Evolutionary conservation across 2,888 invertebrate genomes (phyloP), one percentile per base, ranked within the genome.

Genomic region (Apodemia duryi): DNA sequence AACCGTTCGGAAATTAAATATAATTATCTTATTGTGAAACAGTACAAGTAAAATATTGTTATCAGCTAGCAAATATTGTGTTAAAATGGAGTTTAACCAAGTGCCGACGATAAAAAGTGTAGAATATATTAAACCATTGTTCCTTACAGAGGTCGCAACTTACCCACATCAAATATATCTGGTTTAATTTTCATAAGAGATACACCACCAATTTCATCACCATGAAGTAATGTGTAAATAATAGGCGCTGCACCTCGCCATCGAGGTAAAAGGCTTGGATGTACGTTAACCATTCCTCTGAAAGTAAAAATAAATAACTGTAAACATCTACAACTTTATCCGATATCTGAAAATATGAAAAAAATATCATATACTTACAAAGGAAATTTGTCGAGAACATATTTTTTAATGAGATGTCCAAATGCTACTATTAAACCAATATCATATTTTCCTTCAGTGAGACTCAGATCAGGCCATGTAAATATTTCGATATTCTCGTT

Each of bases 191-290:
- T 95, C 96, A 98, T 98, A 61, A 98, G 94, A 21, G 97, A 95
- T 11, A 98, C 93, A 46, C 98, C 98, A 9, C 98, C 97, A 71
- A 92, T 87, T 11, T 81, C 77, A 80, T 98, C 98, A 11, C 97
- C 97, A 81, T 96, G 94, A 75, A 97, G 93, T 63, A 99, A 87
- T 0, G 98, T 94, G 85, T 98, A 94, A 64, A 96, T 94, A 62
- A 98, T 95, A 0, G 99, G 99, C 0, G 98, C 96, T 10, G 98
- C 97, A 6, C 99, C 99, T 73, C 98, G 93, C 97, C 98, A 98
- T 65, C 96, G 93, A 0, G 99, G 99, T 69, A 99, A 85, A 63
- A 98, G 83, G 85, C 98, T 98, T 0, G 96, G 97, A 85, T 99
- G 99, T 0, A 98, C 96, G 91, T 99, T 99, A 46, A 98, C 90